These are phyloP conservation scores for Pyrgilauda ruficollis DNA, from an alignment of 2,113 vertebrate species.

Conservation along the genomic window DNA sequence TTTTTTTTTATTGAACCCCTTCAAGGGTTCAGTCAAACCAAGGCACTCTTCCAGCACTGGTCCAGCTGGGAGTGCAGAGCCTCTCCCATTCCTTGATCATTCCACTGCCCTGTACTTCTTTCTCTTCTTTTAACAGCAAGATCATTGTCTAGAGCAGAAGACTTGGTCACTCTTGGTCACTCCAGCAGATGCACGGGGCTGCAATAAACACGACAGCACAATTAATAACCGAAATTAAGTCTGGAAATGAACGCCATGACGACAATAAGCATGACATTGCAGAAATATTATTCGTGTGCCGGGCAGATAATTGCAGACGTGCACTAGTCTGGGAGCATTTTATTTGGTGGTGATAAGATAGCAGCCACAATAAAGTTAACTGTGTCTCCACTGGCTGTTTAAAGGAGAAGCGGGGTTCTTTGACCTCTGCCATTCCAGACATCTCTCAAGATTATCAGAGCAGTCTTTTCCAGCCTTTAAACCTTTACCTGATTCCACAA, in stretches of 20 bases:
- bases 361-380: slow-evolving; percentile 52
- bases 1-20: neutral
- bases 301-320: neutral
- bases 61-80: neutral
- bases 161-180: neutral
- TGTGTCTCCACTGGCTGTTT: slow-evolving; percentile 38
- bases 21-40: neutral
- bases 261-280: neutral
- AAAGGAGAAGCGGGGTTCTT: neutral
- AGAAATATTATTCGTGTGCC: neutral
- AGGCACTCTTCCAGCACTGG: rapidly evolving
- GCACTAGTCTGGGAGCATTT: slow-evolving; percentile 1
- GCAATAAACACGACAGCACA: neutral
- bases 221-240: neutral
- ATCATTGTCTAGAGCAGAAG: neutral
- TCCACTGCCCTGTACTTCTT: neutral
- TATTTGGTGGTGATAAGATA: slow-evolving; percentile 41
- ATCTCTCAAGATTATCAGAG: neutral
- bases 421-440: neutral
- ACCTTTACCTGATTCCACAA: neutral
- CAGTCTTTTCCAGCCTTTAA: neutral
- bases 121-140: neutral
- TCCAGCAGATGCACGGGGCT: neutral
- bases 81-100: neutral
- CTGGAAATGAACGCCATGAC: neutral